Evolutionary conservation across 2,888 invertebrate species (phyloP), one percentile per base, ranked within the genome.

Genomic region (Drosophila rellima): DNA sequence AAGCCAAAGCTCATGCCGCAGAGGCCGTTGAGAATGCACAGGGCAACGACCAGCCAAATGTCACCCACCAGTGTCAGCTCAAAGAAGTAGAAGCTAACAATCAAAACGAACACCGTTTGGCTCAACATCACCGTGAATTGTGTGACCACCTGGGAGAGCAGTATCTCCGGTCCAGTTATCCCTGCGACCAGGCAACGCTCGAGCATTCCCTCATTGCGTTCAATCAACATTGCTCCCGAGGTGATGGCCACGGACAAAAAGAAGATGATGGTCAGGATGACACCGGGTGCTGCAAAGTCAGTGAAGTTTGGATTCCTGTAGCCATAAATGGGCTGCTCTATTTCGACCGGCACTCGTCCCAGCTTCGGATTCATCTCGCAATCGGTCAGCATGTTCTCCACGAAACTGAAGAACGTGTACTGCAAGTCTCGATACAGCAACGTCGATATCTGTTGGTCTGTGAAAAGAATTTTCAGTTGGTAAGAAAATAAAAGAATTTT

Each of bases 1-100:
- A 97, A 97, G 80, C 97, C 97, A 84, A 97, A 97, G 64, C 96
- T 96, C 98, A 98, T 98, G 88, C 98, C 98, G 90, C 98, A 97
- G 18, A 98, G 92, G 13, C 98, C 98, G 60, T 96, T 97, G 37
- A 97, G 93, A 1, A 98, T 91, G 0, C 96, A 96, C 10, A 98
- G 93, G 0, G 94, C 77, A n/a, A 95, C 93, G 8, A 98, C 96
- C 94, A 95, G 95, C 26, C 94, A 93, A 4, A 97, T 91, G 3
- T 95, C 95, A 1, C 98, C 98, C 54, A 95, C 94, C 85, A 95
- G 95, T 0, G 97, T 96, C 55, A 98, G 93, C 29, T 95, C 94
- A 90, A 97, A 98, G 71, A 96, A 94, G 3, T 95, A 94, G 89
- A 98, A 96, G 4, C 96, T 94, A 69, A 97, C 95, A 8, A 96